Conservation (phyloP, 2,797 vertebrate species). For the Lophotriccus pileatus region DNA sequence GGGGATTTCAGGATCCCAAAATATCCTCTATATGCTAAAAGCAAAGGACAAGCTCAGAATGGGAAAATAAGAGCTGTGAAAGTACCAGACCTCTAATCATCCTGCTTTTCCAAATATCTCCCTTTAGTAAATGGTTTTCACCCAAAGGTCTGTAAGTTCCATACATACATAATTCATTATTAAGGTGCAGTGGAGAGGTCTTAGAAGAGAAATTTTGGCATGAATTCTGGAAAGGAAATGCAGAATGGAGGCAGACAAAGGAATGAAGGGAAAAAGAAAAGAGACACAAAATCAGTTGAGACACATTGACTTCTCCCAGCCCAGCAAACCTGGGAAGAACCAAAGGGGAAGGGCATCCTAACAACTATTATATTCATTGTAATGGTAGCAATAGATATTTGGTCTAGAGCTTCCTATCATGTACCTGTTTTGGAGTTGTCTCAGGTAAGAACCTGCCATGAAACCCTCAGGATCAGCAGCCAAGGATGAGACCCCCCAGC, state of each 20-base stretch:
- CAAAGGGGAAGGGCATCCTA: background rate
- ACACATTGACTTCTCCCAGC: background rate
- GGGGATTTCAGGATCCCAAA: background rate
- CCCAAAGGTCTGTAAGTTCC: background rate
- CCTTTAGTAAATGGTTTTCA: background rate
- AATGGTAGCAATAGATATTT: background rate
- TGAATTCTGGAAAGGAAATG: background rate
- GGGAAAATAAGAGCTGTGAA: background rate
- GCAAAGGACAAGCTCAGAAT: background rate
- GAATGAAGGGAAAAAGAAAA: background rate
- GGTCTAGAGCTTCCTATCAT: background rate
- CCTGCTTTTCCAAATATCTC: background rate
- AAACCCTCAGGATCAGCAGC: background rate
- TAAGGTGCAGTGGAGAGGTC: background rate
- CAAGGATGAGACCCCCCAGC: background rate
- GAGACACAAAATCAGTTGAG: fast-evolving
- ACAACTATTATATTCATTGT: background rate
- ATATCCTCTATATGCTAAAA: background rate
- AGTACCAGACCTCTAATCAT: background rate
- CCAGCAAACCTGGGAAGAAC: background rate
- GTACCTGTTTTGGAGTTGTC: background rate
- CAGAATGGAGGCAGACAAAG: background rate
- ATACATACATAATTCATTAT: background rate
- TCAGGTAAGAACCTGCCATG: background rate
- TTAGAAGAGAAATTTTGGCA: background rate